A percentile compares a stretch with the other conserved stretches of the same genome.
These are phyloP conservation scores for Graphium colonna DNA, from an alignment of 2,888 invertebrate species.

Conservation along the genomic window DNA sequence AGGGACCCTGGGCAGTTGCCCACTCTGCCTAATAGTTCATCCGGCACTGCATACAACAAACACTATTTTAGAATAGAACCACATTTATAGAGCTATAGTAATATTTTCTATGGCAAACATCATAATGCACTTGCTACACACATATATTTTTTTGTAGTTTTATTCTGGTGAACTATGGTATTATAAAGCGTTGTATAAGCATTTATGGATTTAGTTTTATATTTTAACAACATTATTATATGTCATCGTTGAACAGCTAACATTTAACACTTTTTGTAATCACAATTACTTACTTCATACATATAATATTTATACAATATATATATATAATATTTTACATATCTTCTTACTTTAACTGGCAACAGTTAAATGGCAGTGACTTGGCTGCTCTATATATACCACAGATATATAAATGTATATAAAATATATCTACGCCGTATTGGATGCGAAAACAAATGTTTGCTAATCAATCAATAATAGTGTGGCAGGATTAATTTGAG, in stretches of 20 bases:
- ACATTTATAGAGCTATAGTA: not conserved
- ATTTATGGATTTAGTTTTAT: not conserved
- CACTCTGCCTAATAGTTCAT: too few relatives aligned
- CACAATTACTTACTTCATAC: not conserved
- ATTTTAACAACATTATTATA: not conserved
- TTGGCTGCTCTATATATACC: conserved; percentile 43
- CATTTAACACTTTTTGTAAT: not conserved
- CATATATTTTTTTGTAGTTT: not conserved
- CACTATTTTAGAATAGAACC: not conserved
- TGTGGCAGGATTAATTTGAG: too few relatives aligned
- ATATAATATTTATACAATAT: not conserved
- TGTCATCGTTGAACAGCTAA: not conserved
- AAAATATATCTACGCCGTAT: conserved; percentile 2
- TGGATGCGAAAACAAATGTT: not conserved
- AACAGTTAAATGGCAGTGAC: conserved; percentile 61
- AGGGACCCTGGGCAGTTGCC: too few relatives aligned
- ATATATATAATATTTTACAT: not conserved
- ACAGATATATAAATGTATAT: conserved; percentile 12
- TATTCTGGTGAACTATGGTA: not conserved
- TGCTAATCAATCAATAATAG: not conserved
- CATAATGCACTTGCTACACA: not conserved
- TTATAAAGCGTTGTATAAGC: not conserved
- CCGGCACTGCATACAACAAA: not conserved
- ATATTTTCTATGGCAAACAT: not conserved
- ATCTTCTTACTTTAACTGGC: too few relatives aligned